Conservation (phyloP, 35 echinoderm and acorn worm species). For the Hemicentrotus pulcherrimus region DNA sequence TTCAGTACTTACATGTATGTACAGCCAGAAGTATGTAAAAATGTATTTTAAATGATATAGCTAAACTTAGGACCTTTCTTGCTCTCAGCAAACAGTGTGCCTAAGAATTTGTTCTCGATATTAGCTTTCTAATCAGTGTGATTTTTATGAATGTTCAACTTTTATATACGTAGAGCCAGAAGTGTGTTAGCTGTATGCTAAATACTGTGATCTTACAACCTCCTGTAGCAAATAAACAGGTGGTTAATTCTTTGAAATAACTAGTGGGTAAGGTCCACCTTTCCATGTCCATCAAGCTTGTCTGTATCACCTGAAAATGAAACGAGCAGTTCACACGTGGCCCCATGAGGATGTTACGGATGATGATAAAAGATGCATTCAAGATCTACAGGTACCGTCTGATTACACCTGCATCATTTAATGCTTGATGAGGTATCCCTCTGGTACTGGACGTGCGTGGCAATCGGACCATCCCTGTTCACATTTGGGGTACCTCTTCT, state of each 20-base stretch:
- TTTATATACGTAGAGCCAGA: too few species aligned
- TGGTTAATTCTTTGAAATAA: background rate
- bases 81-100: too few species aligned
- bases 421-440: background rate
- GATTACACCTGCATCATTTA: background rate
- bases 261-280: too few species aligned
- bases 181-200: too few species aligned
- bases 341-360: background rate
- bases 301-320: background rate
- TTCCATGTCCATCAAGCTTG: background rate
- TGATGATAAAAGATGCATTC: background rate
- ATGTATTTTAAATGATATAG: too few species aligned
- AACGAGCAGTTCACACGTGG: background rate
- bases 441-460: background rate
- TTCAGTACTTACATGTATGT: too few species aligned
- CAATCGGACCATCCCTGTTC: background rate
- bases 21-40: too few species aligned
- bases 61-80: too few species aligned
- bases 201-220: background rate
- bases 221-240: background rate
- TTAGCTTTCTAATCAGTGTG: too few species aligned
- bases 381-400: background rate
- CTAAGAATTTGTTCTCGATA: too few species aligned
- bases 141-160: too few species aligned
- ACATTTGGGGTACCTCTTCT: background rate